phyloP scores from a whole-genome alignment of 2,113 vertebrate genomes.

The Myocastor coypus region DNA sequence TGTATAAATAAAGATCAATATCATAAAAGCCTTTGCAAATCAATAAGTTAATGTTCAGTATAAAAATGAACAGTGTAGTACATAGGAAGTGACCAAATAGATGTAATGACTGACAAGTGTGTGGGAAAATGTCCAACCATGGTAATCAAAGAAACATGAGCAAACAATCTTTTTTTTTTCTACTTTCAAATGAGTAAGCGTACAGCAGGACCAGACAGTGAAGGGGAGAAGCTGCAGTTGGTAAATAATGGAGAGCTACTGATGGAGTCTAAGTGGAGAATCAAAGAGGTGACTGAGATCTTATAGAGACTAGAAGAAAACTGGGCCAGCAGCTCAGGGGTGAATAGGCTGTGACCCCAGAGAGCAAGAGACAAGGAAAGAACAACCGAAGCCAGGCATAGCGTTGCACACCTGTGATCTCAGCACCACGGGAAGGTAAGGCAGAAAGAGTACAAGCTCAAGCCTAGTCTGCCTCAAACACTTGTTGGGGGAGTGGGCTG shows the following conservation, averaged over 20 bases:
- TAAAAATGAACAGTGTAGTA: conserved; percentile 14
- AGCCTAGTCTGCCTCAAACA: neutral
- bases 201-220: neutral
- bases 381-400: neutral
- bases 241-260: neutral
- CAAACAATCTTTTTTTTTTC: conserved; percentile 6
- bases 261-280: neutral
- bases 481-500: neutral
- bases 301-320: neutral
- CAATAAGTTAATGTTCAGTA: conserved; percentile 33
- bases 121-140: neutral
- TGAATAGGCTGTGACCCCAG: neutral
- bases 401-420: neutral
- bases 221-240: neutral
- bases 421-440: neutral
- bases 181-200: conserved; percentile 21
- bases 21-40: conserved; percentile 60
- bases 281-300: neutral
- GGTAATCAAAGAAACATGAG: neutral
- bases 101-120: neutral
- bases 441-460: neutral
- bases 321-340: neutral
- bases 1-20: conserved; percentile 65
- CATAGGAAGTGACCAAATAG: neutral
- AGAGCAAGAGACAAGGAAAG: neutral